Evolutionary conservation across 2,113 vertebrate species (phyloP), one percentile per base, ranked within the genome.

Genomic region (Alectura lathami): DNA sequence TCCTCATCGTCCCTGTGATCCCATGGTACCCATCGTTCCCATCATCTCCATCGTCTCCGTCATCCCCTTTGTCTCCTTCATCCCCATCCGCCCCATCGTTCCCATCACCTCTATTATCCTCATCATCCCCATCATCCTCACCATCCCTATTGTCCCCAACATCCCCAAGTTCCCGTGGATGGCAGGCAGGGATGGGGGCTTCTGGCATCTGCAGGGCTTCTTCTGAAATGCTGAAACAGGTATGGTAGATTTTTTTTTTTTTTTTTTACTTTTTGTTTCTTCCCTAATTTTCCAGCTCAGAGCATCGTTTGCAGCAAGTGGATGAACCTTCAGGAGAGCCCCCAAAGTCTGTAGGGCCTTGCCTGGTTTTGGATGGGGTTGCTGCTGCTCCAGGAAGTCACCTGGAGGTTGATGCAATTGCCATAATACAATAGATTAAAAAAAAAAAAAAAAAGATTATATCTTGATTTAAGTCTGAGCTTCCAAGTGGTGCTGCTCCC

Each of bases 111-210:
- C n/a, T n/a, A n/a, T n/a, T n/a, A n/a, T 30, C 51, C 16, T 27
- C 15, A 54, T 21, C 54, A 57, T n/a, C 32, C 32, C 54, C 18
- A 27, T 21, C 32, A n/a, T 57, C 29, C 54, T 17, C 18, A 21
- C 17, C 30, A 56, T n/a, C 18, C 17, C 20, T 30, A 32, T 20
- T 30, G 30, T 20, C 18, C 54, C 54, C 10, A 10, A 10, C 24
- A 56, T 32, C 68, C 42, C 34, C 24, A 11, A 9, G 29, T 12
- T 17, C 42, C 36, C 30, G 3, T 4, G 32, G 15, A 5, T 32
- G 34, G n/a, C 63, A 47, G 62, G 36, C 51, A 34, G 30, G 22
- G 24, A 29, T 0, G 0, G 17, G 42, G 22, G 30, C 30, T 77
- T 45, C 64, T 24, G 51, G 26, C 68, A 70, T 60, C 50, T 15